These are phyloP conservation scores for Apeira syringaria DNA, from an alignment of 2,888 invertebrate genomes.

Conservation along the genomic window DNA sequence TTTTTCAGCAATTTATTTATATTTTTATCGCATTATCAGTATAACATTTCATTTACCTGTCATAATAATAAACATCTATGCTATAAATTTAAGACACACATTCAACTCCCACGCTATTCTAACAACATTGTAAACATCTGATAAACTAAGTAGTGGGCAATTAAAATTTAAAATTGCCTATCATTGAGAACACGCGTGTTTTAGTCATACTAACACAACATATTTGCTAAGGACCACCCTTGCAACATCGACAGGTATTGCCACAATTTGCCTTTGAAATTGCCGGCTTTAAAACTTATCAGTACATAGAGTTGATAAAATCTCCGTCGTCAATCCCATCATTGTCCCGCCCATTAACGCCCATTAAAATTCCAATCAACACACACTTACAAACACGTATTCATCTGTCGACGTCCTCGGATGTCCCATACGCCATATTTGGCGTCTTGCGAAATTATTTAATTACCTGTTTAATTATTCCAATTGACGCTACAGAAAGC, in stretches of 20 bases:
- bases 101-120: background rate
- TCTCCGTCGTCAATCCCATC: slow-evolving; percentile 68
- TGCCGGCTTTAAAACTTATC: slow-evolving; percentile 74
- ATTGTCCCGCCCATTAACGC: slow-evolving; percentile 81
- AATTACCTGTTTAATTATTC: slow-evolving; percentile 64
- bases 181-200: slow-evolving; percentile 10
- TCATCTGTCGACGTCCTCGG: slow-evolving; percentile 67
- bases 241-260: slow-evolving; percentile 51
- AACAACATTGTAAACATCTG: slow-evolving; percentile 12
- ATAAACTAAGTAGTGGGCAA: slow-evolving; percentile 4
- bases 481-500: slow-evolving; percentile 17
- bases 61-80: no score
- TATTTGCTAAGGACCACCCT: slow-evolving; percentile 47
- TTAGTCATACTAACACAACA: slow-evolving; percentile 16
- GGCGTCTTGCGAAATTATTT: slow-evolving; percentile 62
- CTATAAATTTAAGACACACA: no score
- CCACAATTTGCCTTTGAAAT: slow-evolving; percentile 80
- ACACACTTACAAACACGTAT: slow-evolving; percentile 78
- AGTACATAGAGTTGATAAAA: slow-evolving; percentile 70
- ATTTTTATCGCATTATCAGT: no score
- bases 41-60: no score
- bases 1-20: no score
- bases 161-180: slow-evolving; percentile 19
- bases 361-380: slow-evolving; percentile 80
- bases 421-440: slow-evolving; percentile 46